Base-by-base conservation (phyloP, 2,797 vertebrate species). In the Manis javanica region DNA sequence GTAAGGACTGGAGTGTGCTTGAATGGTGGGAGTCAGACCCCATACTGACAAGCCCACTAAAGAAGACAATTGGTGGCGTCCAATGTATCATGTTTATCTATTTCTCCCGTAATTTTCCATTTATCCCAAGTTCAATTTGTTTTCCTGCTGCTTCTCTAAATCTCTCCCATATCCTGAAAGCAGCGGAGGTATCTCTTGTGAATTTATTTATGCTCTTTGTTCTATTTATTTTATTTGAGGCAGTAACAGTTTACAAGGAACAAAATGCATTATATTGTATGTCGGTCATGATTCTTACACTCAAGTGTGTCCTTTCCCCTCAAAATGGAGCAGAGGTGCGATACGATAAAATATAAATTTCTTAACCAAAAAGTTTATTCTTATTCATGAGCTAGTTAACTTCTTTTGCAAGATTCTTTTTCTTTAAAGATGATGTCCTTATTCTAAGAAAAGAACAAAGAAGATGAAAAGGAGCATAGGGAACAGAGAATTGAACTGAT, bases 391-490 rank as follows among this genome's bases (percentile, higher is more conserved):
- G 53, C 53, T 26, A 31, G 53, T 79, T 69, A 72, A 64, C 10
- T 49, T 26, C 39, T 37, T 85, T 34, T 79, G 61, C 31, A 68
- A 89, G 61, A 21, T 14, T 94, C 84, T 88, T 87, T 61, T 92
- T n/a, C 53, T 86, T 46, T n/a, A 75, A 92, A 19, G 71, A 94
- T 46, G 42, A 71, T 49, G 39, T 6, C 39, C 19, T 90, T 93
- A 91, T 72, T 91, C 61, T 87, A 89, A 81, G 87, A 91, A 91
- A 91, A 93, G 68, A 84, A 68, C 7, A 63, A 66, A 72, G 39
- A 37, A 85, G 57, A 72, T 64, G 69, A 64, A 71, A 91, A 42
- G 64, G 29, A 87, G 8, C 26, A 11, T 6, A 34, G 42, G 15
- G 37, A 75, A 83, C 59, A 83, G 95, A 66, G 15, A 24, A 85